Evolutionary conservation across 2,113 vertebrate genomes (phyloP), one percentile per base, ranked within the genome.

Genomic region (Nicator chloris): DNA sequence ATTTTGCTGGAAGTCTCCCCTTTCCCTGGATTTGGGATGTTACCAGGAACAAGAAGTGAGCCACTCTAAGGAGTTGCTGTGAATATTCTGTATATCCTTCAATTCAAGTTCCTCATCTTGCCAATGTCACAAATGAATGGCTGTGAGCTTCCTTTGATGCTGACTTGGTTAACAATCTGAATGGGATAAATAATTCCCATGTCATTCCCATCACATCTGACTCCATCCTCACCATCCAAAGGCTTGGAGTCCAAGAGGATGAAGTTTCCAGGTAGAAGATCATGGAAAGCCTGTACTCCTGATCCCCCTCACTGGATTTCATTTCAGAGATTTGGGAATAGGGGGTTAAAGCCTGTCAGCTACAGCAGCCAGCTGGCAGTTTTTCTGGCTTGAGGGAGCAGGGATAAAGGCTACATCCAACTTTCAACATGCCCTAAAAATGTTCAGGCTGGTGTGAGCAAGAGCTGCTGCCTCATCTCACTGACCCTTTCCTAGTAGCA

Each of bases 231-330:
- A 42, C 33, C 15, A 51, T 33, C 44, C 44, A 61, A 61, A 35
- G 40, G 8, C 42, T 26, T 63, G 37, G 39, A n/a, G 26, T 66
- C 0, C 0, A 40, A 40, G 22, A 6, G 44, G 17, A 26, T 3
- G 13, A 8, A 8, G 37, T 61, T 50, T 84, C 15, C 53, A 56
- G 26, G 21, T 26, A 19, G 60, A 45, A 15, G 11, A 40, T 28
- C 3, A 4, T 26, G 28, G 37, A 33, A 65, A 66, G 7, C 33
- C 44, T 86, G 24, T n/a, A 7, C 39, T 82, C 42, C 31, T 61
- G 49, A 83, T 54, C 7, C 47, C 40, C 56, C 13, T 17, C n/a
- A 40, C 3, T 50, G 45, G 40, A 63, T 72, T 84, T 76, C 4
- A 64, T 64, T 47, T 50, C 57, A 68, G 68, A 49, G 28, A 31